These are phyloP conservation scores for Chionomys nivalis DNA, from an alignment of 2,113 vertebrate genomes.

Conservation along the genomic window DNA sequence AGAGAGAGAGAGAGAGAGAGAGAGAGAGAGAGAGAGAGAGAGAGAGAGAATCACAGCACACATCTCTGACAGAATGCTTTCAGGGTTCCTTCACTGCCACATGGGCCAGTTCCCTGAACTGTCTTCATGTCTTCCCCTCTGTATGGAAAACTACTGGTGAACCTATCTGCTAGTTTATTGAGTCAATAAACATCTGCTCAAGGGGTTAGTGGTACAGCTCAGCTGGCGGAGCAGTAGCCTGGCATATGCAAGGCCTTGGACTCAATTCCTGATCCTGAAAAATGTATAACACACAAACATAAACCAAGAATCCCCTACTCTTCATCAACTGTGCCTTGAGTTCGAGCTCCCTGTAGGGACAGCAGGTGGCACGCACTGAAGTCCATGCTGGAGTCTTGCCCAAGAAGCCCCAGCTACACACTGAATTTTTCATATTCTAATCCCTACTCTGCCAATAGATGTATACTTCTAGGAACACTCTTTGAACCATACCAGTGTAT, in stretches of 20 bases:
- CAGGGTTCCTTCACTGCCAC: not conserved
- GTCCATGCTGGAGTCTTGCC: not conserved
- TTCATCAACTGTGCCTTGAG: too few relatives aligned
- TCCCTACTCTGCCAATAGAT: not conserved
- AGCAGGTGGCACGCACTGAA: not conserved
- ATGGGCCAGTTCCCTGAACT: not conserved
- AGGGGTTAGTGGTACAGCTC: not conserved
- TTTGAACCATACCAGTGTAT: not conserved
- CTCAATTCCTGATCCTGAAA: not conserved
- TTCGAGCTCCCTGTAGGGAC: too few relatives aligned
- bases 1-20: not conserved
- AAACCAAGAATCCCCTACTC: not conserved
- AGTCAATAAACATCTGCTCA: not conserved
- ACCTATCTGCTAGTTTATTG: not conserved
- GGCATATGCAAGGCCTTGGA: not conserved
- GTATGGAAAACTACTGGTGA: not conserved
- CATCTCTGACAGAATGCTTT: not conserved
- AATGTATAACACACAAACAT: not conserved
- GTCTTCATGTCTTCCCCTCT: not conserved
- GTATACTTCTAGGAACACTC: not conserved
- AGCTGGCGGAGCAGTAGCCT: not conserved
- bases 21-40: not conserved
- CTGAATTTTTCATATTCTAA: not conserved
- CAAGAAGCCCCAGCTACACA: not conserved
- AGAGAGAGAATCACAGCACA: not conserved